A percentile compares a stretch with the other conserved stretches of the same genome.
These are phyloP conservation scores for Eospalax fontanierii DNA, from an alignment of 2,797 vertebrate species.

Conservation along the genomic window DNA sequence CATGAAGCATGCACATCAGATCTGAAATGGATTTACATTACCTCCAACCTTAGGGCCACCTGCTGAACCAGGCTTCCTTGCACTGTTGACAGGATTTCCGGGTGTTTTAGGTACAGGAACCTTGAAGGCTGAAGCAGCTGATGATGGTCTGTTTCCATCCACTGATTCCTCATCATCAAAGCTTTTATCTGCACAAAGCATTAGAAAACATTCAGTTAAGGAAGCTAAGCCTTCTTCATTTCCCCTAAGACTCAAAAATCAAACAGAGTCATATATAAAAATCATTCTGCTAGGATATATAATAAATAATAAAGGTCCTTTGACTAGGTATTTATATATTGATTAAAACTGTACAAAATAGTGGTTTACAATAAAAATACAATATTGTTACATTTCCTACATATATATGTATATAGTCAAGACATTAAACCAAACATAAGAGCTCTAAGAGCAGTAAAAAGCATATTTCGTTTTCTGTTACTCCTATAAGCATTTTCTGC, in stretches of 20 bases:
- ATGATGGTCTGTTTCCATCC: slow-evolving; percentile 96
- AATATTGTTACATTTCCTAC: slow-evolving; percentile 64
- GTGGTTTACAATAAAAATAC: slow-evolving; percentile 70
- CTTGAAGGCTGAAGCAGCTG: slow-evolving; percentile 96
- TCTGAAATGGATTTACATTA: slow-evolving; percentile 89
- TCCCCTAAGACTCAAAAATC: slow-evolving; percentile 69
- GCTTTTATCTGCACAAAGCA: slow-evolving; percentile 94
- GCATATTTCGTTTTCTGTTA: slow-evolving; percentile 77
- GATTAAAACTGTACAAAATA: slow-evolving; percentile 66
- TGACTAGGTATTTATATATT: slow-evolving; percentile 68
- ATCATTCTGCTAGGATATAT: slow-evolving; percentile 60
- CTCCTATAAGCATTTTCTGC: slow-evolving; percentile 77
- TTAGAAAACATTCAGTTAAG: slow-evolving; percentile 79
- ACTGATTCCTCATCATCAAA: slow-evolving; percentile 99
- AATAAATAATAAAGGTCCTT: slow-evolving; percentile 69
- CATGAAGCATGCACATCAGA: slow-evolving; percentile 62
- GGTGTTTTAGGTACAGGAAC: slow-evolving; percentile 97
- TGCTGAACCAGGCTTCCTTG: slow-evolving; percentile 94
- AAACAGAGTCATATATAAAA: slow-evolving; percentile 71
- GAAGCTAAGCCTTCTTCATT: slow-evolving; percentile 71
- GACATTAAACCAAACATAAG: slow-evolving; percentile 62
- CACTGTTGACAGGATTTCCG: slow-evolving; percentile 93
- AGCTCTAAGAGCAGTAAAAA: slow-evolving; percentile 70
- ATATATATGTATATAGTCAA: slow-evolving; percentile 50
- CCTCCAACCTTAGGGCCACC: slow-evolving; percentile 95